Percentiles rank a stretch among this genome's conserved stretches.
phyloP scores from a whole-genome alignment of 1,140 invertebrate genomes.

The Hyles vespertilio region DNA sequence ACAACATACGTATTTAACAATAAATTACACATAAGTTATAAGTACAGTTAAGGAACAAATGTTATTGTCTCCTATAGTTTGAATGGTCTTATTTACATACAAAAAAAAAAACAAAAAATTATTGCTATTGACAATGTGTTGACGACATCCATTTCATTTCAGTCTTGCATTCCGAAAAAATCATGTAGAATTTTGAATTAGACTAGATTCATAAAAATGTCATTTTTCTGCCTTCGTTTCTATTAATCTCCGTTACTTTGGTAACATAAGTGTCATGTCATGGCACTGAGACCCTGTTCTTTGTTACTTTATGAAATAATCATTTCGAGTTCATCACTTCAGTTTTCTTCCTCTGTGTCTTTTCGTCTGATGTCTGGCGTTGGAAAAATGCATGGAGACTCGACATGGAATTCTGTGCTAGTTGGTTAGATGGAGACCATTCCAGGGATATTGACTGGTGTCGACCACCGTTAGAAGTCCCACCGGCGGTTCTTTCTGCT shows the following conservation, averaged over 20 bases:
- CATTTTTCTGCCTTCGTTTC: conserved; percentile 36
- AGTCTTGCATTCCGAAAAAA: conserved; percentile 19
- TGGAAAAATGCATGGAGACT: conserved; percentile 82
- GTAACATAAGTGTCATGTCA: conserved; percentile 58
- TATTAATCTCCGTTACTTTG: conserved; percentile 63
- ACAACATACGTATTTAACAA: conserved; percentile 66
- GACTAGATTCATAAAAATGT: conserved; percentile 63
- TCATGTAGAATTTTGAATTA: conserved; percentile 19
- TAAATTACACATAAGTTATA: conserved; percentile 66
- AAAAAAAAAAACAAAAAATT: conserved; percentile 39
- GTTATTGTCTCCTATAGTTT: conserved; percentile 21
- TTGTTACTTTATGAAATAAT: conserved; percentile 26
- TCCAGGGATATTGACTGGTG: conserved; percentile 78
- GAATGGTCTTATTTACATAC: conserved; percentile 42
- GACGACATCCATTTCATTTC: conserved; percentile 14
- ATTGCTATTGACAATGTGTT: conserved; percentile 25
- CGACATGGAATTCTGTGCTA: conserved; percentile 78
- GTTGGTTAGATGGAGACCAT: conserved; percentile 74
- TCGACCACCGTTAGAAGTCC: conserved; percentile 62
- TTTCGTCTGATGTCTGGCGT: conserved; percentile 77
- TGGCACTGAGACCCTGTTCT: conserved; percentile 55
- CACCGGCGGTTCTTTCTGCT: conserved; percentile 59
- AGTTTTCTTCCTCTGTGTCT: conserved; percentile 68
- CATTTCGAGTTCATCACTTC: conserved; percentile 46
- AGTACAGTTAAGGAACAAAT: conserved; percentile 55